Evolutionary conservation across 2,797 vertebrate species (phyloP).

Genomic region (Microtus californicus): DNA sequence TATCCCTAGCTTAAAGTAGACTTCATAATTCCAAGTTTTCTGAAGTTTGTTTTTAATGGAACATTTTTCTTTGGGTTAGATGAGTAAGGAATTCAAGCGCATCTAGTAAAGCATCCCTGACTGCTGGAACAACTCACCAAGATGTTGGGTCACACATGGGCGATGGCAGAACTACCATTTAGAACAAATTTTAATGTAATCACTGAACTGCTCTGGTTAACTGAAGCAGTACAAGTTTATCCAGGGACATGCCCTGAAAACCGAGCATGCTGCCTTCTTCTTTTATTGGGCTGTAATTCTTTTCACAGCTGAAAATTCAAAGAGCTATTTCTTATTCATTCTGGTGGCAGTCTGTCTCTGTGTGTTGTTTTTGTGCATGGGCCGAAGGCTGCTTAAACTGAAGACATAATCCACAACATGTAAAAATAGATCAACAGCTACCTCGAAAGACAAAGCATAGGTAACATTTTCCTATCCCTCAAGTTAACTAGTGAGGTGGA

Average conservation of each 20-base stretch:
- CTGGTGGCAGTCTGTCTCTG: not conserved
- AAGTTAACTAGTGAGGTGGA: constrained; percentile 80
- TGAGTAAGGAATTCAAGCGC: not conserved
- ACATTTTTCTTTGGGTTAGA: not conserved
- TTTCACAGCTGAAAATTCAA: not conserved
- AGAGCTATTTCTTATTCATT: not conserved
- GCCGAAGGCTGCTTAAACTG: not conserved
- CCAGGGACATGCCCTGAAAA: not conserved
- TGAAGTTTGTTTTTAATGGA: constrained; percentile 7
- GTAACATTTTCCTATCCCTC: constrained; percentile 78
- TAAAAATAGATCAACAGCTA: constrained; percentile 62
- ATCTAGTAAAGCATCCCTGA: not conserved
- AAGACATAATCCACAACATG: not conserved
- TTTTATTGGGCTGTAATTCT: not conserved
- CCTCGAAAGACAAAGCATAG: constrained; percentile 78
- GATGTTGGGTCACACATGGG: not conserved
- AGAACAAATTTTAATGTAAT: not conserved
- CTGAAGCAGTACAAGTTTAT: not conserved
- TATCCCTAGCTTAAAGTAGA: not conserved
- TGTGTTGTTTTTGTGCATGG: not conserved
- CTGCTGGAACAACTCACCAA: not conserved
- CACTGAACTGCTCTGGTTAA: accelerated
- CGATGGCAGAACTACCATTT: not conserved
- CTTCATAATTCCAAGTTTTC: not conserved
- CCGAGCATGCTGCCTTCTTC: not conserved